Evolutionary conservation across 2,888 invertebrate genomes (phyloP), one percentile per base, ranked within the genome.

Genomic region (Patella caerulea): DNA sequence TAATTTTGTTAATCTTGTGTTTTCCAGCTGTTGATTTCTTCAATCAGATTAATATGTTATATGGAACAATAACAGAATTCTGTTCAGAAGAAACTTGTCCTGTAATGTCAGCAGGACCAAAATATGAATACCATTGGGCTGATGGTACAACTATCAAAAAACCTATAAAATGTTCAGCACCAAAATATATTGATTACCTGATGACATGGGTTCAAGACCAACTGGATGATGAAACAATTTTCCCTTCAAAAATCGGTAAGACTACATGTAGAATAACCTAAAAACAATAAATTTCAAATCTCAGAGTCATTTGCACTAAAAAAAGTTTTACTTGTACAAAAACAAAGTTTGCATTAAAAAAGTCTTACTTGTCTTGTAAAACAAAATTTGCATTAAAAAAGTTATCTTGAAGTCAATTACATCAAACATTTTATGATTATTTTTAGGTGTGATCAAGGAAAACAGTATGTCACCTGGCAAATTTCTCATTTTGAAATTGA

Each of bases 191-290:
- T 87, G 99, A 99, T 93, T 99, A 98, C 93, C 94, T 99, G 85
- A 98, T 99, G 98, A 98, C 98, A 34, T 99, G 98, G 98, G 98
- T 99, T 78, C 99, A 99, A 93, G 98, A 99, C 93, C 99, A 99
- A 92, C 94, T 99, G 82, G 99, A 99, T 91, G 99, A 99, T 91
- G 99, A 99, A 92, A 96, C 96, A 15, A 93, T 99, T 59, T 99
- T 99, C 91, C 99, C 99, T 69, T 98, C 98, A 9, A 99, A 99
- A 94, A 98, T 99, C 91, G 96, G 95, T 95, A 90, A 89, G 85
- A 74, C 17, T 45, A 29, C 45, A 56, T 71, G n/a, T 15, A 34
- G 45, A n/a, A 53, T 72, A 9, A 34, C 29, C 1, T 12, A 45
- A 72, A 15, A n/a, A 11, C n/a, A 34, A 24, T 72, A 11, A 72